Percentiles rank a stretch among this genome's conserved stretches.
Evolutionary conservation across 2,113 vertebrate genomes (phyloP).

Genomic region (Romanogobio albipinnatus): DNA sequence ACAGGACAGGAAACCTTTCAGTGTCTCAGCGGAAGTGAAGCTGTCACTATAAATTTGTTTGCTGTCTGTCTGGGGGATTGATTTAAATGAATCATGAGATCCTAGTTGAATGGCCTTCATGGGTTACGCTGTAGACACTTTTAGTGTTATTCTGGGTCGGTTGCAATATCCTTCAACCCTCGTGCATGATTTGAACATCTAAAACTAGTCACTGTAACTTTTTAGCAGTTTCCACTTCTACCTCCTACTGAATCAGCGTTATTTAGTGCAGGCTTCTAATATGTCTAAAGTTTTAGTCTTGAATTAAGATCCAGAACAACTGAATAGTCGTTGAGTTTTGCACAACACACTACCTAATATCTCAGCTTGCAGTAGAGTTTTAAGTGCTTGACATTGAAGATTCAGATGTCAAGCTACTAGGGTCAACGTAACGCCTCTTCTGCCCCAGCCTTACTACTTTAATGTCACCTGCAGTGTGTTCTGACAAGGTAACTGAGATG

Average conservation of each 20-base stretch:
- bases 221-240: conserved; percentile 92
- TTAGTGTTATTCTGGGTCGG: conserved; percentile 87
- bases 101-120: conserved; percentile 29
- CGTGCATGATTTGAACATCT: conserved; percentile 78
- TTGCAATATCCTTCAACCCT: conserved; percentile 86
- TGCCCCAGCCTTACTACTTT: conserved; percentile 4
- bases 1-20: not conserved
- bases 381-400: conserved; percentile 40
- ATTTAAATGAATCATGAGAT: not conserved
- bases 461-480: conserved; percentile 15
- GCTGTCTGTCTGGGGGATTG: not conserved
- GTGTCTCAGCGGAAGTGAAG: not conserved
- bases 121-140: conserved; percentile 88
- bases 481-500: not conserved
- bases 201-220: conserved; percentile 84
- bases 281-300: conserved; percentile 53
- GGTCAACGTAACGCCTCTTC: conserved; percentile 26
- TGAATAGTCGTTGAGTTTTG: conserved; percentile 63
- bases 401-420: conserved; percentile 11
- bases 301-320: conserved; percentile 34
- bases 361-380: conserved; percentile 32
- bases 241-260: conserved; percentile 93
- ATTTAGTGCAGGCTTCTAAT: conserved; percentile 73
- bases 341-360: conserved; percentile 77
- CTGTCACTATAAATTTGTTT: conserved; percentile 5